These are phyloP conservation scores for Taenaris catops DNA, from an alignment of 2,888 invertebrate species.

Conservation along the genomic window DNA sequence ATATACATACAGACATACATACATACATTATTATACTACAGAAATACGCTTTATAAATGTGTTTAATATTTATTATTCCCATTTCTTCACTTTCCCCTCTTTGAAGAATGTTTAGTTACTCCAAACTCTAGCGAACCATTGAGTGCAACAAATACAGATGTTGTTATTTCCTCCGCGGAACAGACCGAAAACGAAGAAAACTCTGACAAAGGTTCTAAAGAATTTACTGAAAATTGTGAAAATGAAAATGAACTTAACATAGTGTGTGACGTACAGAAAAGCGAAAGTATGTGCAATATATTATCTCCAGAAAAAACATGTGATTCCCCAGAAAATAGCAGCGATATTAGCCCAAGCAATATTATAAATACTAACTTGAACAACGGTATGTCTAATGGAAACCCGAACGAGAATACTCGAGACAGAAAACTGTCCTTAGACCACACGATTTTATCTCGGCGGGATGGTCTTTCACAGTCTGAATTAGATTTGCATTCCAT, in stretches of 20 bases:
- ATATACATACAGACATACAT: too few species aligned
- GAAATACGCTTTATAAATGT: too few species aligned
- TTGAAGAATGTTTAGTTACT: conserved; percentile 20
- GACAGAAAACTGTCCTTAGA: conserved; percentile 64
- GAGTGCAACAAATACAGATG: conserved; percentile 47
- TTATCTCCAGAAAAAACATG: too few species aligned
- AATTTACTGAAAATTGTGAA: conserved; percentile 18
- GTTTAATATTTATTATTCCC: too few species aligned
- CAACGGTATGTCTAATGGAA: conserved; percentile 9
- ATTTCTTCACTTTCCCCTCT: too few species aligned
- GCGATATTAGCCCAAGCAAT: too few species aligned
- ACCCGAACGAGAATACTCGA: conserved; percentile 20
- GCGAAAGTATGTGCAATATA: too few species aligned
- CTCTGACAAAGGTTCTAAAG: conserved; percentile 15
- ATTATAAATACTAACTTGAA: conserved; percentile 7
- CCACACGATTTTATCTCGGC: conserved; percentile 50
- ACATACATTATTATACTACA: too few species aligned
- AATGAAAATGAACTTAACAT: conserved; percentile 1
- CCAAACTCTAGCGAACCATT: conserved; percentile 29
- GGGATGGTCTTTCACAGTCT: conserved; percentile 58
- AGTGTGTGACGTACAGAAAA: too few species aligned
- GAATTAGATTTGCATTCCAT: conserved; percentile 63
- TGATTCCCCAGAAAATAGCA: too few species aligned
- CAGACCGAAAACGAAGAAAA: conserved; percentile 18
- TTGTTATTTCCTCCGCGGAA: conserved; percentile 27